Percentiles rank a stretch among this genome's conserved stretches.
phyloP scores from a whole-genome alignment of 2,113 vertebrate species.

The Macheiramphus alcinus region DNA sequence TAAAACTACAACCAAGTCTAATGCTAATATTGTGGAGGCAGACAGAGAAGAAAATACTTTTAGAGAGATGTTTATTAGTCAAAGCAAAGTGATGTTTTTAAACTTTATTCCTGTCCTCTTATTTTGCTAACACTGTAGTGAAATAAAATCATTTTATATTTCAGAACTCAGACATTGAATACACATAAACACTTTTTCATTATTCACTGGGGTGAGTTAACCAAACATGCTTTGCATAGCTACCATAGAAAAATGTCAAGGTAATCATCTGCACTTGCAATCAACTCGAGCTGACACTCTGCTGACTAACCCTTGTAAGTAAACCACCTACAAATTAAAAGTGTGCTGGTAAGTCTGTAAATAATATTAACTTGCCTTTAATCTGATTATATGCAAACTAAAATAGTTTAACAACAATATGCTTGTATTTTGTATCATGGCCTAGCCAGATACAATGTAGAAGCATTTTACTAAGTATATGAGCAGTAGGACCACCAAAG shows the following conservation, averaged over 20 bases:
- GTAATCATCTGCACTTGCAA: rapidly evolving
- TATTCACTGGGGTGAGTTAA: background rate
- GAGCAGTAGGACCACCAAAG: background rate
- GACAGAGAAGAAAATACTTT: background rate
- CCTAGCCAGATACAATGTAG: background rate
- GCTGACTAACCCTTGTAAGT: background rate
- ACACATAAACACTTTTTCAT: background rate
- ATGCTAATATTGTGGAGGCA: background rate
- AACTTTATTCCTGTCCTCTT: background rate
- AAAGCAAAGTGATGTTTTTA: background rate
- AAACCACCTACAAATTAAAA: background rate
- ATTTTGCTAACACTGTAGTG: background rate
- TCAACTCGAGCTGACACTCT: background rate
- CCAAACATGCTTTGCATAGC: background rate
- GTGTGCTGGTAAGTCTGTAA: background rate
- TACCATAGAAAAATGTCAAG: background rate
- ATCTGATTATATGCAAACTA: background rate
- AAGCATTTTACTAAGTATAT: background rate
- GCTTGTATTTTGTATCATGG: background rate
- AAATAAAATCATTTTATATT: background rate
- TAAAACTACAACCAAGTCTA: background rate
- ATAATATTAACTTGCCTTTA: background rate
- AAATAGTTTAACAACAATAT: background rate
- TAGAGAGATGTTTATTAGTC: background rate
- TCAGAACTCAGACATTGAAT: background rate